A percentile compares a stretch with the other conserved stretches of the same genome.
Conservation (phyloP, 2,113 vertebrate genomes). For the Nesoenas mayeri region DNA sequence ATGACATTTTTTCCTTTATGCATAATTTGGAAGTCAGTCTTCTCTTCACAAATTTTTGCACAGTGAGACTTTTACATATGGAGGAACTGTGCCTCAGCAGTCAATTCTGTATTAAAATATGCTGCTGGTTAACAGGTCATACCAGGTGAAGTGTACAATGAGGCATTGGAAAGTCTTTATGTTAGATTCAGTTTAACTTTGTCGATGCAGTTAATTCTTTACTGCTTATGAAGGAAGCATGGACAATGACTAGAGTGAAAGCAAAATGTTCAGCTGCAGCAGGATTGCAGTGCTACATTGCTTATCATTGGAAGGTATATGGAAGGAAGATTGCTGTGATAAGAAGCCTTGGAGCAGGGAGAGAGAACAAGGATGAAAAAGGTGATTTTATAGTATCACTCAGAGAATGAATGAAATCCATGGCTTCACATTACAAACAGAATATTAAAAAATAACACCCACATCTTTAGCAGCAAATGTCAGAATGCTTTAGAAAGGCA, state of each 20-base stretch:
- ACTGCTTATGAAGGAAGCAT: not conserved
- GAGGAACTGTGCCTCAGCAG: not conserved
- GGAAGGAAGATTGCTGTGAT: not conserved
- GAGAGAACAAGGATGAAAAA: not conserved
- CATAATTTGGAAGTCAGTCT: not conserved
- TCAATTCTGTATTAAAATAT: not conserved
- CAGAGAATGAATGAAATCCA: not conserved
- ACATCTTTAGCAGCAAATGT: not conserved
- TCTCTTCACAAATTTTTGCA: not conserved
- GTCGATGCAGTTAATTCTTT: not conserved
- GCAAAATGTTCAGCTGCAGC: not conserved
- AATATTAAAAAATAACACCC: not conserved
- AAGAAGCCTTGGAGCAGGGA: conserved; percentile 5
- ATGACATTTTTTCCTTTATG: not conserved
- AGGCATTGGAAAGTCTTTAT: not conserved
- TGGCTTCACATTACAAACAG: not conserved
- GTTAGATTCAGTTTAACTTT: not conserved
- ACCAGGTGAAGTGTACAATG: not conserved
- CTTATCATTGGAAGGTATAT: not conserved
- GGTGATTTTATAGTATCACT: not conserved
- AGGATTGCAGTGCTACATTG: not conserved
- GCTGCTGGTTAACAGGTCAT: not conserved
- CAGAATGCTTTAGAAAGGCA: not conserved
- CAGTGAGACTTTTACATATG: not conserved
- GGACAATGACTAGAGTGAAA: not conserved